Percentiles rank a stretch among this genome's conserved stretches.
These are phyloP conservation scores for Hydropsyche betteni DNA, from an alignment of 2,888 invertebrate species.

Conservation along the genomic window DNA sequence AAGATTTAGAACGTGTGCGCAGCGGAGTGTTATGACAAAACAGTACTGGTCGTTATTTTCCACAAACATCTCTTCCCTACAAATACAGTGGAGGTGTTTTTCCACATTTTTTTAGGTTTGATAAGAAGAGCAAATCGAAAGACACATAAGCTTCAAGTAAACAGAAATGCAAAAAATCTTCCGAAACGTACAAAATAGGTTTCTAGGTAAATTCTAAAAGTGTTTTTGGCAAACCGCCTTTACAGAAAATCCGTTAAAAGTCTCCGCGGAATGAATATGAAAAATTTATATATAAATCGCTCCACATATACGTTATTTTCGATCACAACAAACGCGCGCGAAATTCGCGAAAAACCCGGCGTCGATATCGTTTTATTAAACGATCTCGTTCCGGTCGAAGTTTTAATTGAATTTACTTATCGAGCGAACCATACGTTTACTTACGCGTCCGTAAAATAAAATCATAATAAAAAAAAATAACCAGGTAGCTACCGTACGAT, in stretches of 20 bases:
- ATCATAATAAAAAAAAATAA: constrained; percentile 25
- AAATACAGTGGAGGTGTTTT: background rate
- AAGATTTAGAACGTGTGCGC: no score
- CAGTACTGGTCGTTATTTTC: no score
- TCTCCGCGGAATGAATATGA: background rate
- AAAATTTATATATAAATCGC: background rate
- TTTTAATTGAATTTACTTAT: no score
- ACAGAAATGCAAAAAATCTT: constrained; percentile 21
- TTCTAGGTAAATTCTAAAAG: constrained; percentile 43
- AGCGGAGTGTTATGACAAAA: no score
- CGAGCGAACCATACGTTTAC: no score
- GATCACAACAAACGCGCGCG: constrained; percentile 8
- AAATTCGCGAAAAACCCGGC: constrained; percentile 7
- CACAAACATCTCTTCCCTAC: no score
- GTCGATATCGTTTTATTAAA: constrained; percentile 32
- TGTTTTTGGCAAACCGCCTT: constrained; percentile 41
- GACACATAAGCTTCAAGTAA: background rate
- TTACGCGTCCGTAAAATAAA: background rate
- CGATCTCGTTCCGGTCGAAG: no score
- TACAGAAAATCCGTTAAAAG: constrained; percentile 20
- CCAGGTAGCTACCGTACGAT: constrained; percentile 21
- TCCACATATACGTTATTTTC: background rate
- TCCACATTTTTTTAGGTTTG: background rate
- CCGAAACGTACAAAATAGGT: constrained; percentile 32
- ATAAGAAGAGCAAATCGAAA: constrained; percentile 19